phyloP scores from a whole-genome alignment of 2,888 invertebrate genomes.

The Callimorpha dominula region DNA sequence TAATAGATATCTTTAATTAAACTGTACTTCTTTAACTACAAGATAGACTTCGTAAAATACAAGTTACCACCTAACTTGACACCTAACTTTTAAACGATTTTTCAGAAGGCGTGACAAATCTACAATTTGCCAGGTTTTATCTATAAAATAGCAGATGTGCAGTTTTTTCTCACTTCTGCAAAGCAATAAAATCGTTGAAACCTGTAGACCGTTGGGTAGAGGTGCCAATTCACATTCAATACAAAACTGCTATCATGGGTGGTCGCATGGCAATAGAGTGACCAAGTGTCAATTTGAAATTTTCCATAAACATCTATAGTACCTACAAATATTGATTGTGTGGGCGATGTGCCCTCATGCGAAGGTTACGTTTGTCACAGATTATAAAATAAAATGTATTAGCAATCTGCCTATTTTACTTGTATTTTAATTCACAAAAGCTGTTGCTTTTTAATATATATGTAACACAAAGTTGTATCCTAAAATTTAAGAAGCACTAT shows the following conservation, averaged over 20 bases:
- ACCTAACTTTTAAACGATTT: neutral
- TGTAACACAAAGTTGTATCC: no score
- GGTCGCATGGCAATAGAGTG: constrained; percentile 41
- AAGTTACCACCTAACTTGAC: neutral
- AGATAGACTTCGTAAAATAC: neutral
- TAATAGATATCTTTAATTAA: no score
- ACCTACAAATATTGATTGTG: constrained; percentile 33
- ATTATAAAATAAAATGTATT: constrained; percentile 22
- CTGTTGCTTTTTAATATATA: neutral
- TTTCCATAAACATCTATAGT: constrained; percentile 48
- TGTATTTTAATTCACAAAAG: neutral
- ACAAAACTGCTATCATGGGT: constrained; percentile 39
- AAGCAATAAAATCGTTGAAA: constrained; percentile 40
- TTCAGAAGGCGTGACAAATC: neutral
- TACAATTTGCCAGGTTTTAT: constrained; percentile 1
- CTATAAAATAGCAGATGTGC: neutral
- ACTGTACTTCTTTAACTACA: neutral
- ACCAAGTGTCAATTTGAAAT: constrained; percentile 51
- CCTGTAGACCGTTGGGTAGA: constrained; percentile 31
- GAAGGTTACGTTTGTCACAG: constrained; percentile 45
- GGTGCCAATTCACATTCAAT: constrained; percentile 45
- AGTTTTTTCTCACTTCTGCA: constrained; percentile 21
- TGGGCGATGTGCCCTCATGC: constrained; percentile 49
- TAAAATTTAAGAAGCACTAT: no score
- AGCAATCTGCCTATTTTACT: constrained; percentile 3